These are phyloP conservation scores for Pristionchus fissidentatus DNA, from an alignment of 2,888 invertebrate genomes.

Conservation along the genomic window DNA sequence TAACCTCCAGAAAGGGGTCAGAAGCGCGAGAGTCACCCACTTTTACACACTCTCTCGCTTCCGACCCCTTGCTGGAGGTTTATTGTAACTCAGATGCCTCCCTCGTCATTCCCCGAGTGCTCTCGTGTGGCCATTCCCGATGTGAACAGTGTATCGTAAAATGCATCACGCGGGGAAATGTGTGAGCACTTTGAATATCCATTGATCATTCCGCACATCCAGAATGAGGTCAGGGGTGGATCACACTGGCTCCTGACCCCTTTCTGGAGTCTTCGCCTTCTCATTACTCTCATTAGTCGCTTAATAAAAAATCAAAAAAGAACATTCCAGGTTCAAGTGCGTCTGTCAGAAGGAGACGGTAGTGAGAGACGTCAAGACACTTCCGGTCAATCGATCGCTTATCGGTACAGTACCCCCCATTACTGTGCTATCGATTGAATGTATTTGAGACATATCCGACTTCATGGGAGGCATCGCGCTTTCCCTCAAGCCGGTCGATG, in stretches of 20 bases:
- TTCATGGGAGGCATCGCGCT: background rate
- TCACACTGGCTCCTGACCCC: no score
- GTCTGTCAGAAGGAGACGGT: constrained; percentile 15
- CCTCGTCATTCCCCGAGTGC: background rate
- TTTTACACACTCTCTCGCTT: no score
- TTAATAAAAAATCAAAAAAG: no score
- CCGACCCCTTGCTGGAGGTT: no score
- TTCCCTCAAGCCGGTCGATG: background rate
- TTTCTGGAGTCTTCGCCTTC: no score
- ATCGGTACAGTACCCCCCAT: background rate
- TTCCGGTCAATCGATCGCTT: background rate
- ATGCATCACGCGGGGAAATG: no score
- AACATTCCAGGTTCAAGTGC: constrained; percentile 20
- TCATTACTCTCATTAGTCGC: no score
- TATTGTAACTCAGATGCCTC: background rate
- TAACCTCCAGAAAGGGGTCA: no score
- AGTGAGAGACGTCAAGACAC: background rate
- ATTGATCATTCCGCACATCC: no score
- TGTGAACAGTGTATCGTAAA: background rate
- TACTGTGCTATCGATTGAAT: background rate
- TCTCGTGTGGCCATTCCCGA: constrained; percentile 6
- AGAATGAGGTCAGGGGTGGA: no score
- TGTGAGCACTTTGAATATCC: no score
- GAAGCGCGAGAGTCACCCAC: no score
- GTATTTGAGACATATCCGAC: background rate